Percentiles rank a stretch among this genome's conserved stretches.
Evolutionary conservation across 2,888 invertebrate species (phyloP).

Genomic region (Coronaproctus castanopsis): DNA sequence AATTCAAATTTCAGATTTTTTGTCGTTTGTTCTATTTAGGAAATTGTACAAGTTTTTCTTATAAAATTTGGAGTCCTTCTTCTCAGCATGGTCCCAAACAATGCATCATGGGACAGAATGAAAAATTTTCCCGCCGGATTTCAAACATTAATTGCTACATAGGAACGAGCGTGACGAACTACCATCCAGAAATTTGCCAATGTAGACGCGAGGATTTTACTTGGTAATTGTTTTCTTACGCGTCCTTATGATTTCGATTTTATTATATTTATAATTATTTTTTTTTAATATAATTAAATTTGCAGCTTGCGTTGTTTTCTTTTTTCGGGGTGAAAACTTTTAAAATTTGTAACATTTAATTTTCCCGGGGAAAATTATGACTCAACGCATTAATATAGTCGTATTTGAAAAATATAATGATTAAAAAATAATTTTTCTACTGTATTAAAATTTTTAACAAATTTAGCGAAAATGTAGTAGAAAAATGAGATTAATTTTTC

Average conservation of each 20-base stretch:
- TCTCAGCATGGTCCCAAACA: slow-evolving; percentile 35
- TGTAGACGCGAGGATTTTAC: slow-evolving; percentile 67
- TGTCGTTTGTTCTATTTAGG: slow-evolving; percentile 3
- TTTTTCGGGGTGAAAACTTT: background rate
- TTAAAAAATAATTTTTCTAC: too few relatives aligned
- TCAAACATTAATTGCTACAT: slow-evolving; percentile 61
- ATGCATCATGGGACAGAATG: slow-evolving; percentile 59
- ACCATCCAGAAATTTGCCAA: slow-evolving; percentile 48
- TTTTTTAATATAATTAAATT: slow-evolving; percentile 5
- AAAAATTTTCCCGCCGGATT: slow-evolving; percentile 52
- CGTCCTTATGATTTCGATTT: too few relatives aligned
- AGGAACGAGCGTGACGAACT: slow-evolving; percentile 50
- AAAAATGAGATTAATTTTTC: too few relatives aligned
- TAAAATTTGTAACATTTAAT: too few relatives aligned
- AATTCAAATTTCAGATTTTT: background rate
- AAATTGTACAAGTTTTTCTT: slow-evolving; percentile 49
- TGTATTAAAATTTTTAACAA: too few relatives aligned
- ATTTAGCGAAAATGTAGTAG: too few relatives aligned
- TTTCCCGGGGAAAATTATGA: too few relatives aligned
- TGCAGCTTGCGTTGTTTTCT: background rate
- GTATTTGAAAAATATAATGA: too few relatives aligned
- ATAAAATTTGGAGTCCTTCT: slow-evolving; percentile 71
- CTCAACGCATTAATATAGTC: too few relatives aligned
- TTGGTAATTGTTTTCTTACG: slow-evolving; percentile 34
- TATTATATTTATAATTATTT: slow-evolving; percentile 7